Base-by-base conservation (phyloP, 2,797 vertebrate species). In the Acrocephalus scirpaceus region DNA sequence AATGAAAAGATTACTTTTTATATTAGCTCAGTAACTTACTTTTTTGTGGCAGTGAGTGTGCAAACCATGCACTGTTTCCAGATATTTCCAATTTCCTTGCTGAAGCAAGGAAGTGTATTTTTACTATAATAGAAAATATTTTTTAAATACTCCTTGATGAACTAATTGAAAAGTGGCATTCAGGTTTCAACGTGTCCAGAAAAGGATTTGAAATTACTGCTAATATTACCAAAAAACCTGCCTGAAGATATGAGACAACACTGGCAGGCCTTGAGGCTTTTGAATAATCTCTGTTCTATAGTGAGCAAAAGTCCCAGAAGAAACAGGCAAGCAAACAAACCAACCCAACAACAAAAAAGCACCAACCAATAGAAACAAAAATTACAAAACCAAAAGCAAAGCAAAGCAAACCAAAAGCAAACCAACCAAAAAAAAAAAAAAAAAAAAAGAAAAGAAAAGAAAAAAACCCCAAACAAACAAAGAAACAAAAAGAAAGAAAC, bases 341-440 rank as follows among this genome's bases (percentile, higher is more conserved):
- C 12, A 72, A 57, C 16, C 0, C 27, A 65, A 38, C 0, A 48
- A 16, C 9, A 16, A 47, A 7, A 57, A 32, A 25, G 0, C 6
- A 27, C 10, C 8, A 54, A n/a, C 6, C 8, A 64, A 72, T 13
- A n/a, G 15, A 29, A 60, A 8, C 2, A 25, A 26, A 16, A 19
- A 50, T 4, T 21, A 30, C 4, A 30, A 19, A 30, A 19, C 3
- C 3, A 23, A 16, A 54, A 34, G 3, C 19, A 34, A 57, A 17
- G 5, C 26, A 15, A 48, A 9, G 1, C 7, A 71, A 50, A 21
- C 7, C 25, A 48, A 11, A 18, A 29, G 29, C 10, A 22, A 16
- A 2, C 5, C 2, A 38, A 60, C 16, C 36, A 17, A 10, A 10
- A 47, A 5, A 26, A 34, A 16, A 17, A 20, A 42, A 11, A 20